Percentiles rank a stretch among this genome's conserved stretches.
Conservation (phyloP, 2,113 vertebrate genomes). For the Arenaria interpres region DNA sequence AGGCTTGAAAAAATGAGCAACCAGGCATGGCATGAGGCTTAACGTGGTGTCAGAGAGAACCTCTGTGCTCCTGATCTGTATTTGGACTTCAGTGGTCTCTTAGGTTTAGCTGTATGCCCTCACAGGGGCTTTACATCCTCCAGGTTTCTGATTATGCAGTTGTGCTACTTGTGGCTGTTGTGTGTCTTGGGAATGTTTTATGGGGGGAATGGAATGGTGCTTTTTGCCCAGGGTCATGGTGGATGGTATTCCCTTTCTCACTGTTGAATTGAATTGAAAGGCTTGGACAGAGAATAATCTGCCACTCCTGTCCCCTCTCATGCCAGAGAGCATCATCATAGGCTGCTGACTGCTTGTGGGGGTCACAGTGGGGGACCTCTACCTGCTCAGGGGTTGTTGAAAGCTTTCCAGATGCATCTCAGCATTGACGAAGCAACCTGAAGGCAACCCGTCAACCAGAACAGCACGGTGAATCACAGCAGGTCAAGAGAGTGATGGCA, state of each 20-base stretch:
- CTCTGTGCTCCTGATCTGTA: background rate
- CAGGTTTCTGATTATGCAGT: fast-evolving
- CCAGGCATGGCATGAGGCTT: background rate
- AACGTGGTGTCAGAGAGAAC: background rate
- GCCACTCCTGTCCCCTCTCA: background rate
- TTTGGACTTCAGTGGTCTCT: background rate
- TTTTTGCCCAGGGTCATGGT: background rate
- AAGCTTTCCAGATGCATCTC: background rate
- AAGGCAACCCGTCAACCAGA: background rate
- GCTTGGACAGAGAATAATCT: background rate
- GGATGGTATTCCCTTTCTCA: background rate
- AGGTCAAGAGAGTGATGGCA: background rate
- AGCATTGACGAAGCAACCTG: fast-evolving
- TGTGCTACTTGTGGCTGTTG: fast-evolving
- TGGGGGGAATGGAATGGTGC: fast-evolving
- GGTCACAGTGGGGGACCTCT: background rate
- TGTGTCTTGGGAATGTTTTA: background rate
- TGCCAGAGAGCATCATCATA: background rate
- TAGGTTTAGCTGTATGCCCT: background rate
- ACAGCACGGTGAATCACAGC: background rate
- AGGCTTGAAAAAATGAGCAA: background rate
- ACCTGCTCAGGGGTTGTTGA: background rate
- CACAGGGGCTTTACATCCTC: background rate
- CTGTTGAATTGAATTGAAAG: background rate
- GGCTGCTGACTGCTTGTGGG: background rate